Evolutionary conservation across 2,797 vertebrate genomes (phyloP).

Genomic region (Malurus leucopterus): DNA sequence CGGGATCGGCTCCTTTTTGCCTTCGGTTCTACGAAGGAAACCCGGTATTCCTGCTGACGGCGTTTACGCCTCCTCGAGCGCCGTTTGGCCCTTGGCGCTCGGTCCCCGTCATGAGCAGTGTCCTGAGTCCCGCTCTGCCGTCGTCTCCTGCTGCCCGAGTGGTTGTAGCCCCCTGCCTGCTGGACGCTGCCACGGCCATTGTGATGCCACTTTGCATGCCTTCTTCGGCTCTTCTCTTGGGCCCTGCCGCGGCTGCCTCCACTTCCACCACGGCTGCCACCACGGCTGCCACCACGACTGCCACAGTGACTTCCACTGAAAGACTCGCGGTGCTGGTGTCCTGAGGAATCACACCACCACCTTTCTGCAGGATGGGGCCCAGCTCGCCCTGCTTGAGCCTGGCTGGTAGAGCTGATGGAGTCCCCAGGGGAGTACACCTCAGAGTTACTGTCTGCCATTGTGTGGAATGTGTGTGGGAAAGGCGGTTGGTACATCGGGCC

Average conservation of each 20-base stretch:
- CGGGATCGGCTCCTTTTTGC: background rate
- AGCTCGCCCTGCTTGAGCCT: fast-evolving
- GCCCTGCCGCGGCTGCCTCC: background rate
- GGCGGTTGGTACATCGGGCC: fast-evolving
- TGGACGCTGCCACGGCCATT: fast-evolving
- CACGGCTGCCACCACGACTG: background rate
- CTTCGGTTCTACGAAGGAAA: background rate
- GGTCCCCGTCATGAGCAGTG: no score
- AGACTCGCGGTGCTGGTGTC: fast-evolving
- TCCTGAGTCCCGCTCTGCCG: background rate
- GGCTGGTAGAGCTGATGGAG: background rate
- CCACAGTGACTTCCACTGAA: background rate
- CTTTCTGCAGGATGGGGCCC: fast-evolving
- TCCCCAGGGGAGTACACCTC: fast-evolving
- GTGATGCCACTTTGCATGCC: fast-evolving
- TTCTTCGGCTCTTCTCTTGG: background rate
- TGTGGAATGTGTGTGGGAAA: background rate
- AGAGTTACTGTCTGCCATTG: background rate
- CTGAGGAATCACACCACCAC: background rate
- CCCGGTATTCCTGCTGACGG: background rate
- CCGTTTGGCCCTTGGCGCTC: background rate
- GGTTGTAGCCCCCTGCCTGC: background rate
- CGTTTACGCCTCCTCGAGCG: fast-evolving
- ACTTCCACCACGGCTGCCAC: no score
- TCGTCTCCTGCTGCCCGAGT: background rate